Conservation (phyloP, 2,113 vertebrate genomes). For the Sorex araneus region DNA sequence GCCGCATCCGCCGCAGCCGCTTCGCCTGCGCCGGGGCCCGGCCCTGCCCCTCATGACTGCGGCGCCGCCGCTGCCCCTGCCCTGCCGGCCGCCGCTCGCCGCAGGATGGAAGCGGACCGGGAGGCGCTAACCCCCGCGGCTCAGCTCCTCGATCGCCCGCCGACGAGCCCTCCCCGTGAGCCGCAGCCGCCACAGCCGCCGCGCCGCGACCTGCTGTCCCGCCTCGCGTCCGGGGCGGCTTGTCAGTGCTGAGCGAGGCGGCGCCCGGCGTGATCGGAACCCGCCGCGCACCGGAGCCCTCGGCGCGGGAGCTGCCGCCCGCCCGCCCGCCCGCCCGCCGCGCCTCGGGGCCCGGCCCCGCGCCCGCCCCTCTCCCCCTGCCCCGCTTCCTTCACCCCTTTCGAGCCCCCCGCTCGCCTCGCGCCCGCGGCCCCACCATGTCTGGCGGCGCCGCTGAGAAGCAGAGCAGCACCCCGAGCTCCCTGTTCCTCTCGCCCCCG, state of each 20-base stretch:
- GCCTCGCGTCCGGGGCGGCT: slow-evolving; percentile 32
- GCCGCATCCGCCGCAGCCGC: slow-evolving; percentile 68
- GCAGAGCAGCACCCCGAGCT: slow-evolving; percentile 75
- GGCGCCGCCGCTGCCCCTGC: slow-evolving; percentile 62
- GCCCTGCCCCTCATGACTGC: slow-evolving; percentile 67
- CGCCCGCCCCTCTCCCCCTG: neutral
- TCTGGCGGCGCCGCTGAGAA: slow-evolving; percentile 85
- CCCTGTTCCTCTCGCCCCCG: slow-evolving; percentile 90
- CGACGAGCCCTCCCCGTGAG: slow-evolving; percentile 82
- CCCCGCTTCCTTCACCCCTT: too few species aligned
- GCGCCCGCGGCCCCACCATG: slow-evolving; percentile 80
- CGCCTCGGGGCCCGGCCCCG: neutral
- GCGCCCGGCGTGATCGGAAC: neutral
- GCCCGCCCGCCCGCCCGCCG: neutral
- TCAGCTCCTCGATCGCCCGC: slow-evolving; percentile 78
- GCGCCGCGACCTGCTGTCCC: slow-evolving; percentile 57
- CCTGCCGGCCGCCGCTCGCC: slow-evolving; percentile 71
- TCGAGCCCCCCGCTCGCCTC: neutral
- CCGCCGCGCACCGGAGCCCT: neutral
- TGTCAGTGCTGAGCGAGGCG: slow-evolving; percentile 69
- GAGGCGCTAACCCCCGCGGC: slow-evolving; percentile 81
- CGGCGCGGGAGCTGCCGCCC: slow-evolving; percentile 65
- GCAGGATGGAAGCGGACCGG: slow-evolving; percentile 90
- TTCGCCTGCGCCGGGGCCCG: slow-evolving; percentile 51
- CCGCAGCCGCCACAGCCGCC: slow-evolving; percentile 84